Percentiles rank a stretch among this genome's conserved stretches.
These are phyloP conservation scores for Amblyraja radiata DNA, from an alignment of 2,797 vertebrate genomes.

Conservation along the genomic window DNA sequence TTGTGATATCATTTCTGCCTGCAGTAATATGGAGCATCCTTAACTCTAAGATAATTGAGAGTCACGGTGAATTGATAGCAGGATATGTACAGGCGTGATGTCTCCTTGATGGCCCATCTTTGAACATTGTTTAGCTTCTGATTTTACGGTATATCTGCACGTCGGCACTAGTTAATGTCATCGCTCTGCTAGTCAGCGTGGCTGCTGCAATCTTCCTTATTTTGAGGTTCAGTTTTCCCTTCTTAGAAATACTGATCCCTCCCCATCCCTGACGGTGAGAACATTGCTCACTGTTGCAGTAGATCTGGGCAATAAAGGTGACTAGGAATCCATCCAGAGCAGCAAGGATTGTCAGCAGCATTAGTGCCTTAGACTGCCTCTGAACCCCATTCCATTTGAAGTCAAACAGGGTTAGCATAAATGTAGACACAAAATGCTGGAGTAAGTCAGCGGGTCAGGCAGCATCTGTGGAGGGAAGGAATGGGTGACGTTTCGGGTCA, in stretches of 20 bases:
- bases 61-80: not conserved
- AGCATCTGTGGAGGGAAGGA: no score
- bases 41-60: not conserved
- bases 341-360: no score
- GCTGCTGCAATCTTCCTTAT: not conserved
- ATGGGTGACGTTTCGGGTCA: no score
- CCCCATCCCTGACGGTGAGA: not conserved
- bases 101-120: not conserved
- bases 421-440: no score
- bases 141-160: not conserved
- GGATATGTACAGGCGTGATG: not conserved
- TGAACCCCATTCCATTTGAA: no score
- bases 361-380: no score
- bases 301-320: no score
- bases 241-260: not conserved
- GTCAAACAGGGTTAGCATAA: no score
- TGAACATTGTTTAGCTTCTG: not conserved
- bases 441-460: no score
- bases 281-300: not conserved
- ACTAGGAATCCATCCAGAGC: no score
- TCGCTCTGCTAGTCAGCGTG: not conserved
- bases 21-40: not conserved
- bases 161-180: no score
- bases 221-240: not conserved
- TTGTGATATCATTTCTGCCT: not conserved